phyloP scores from a whole-genome alignment of 2,113 vertebrate genomes.

The Cyprinodon tularosa region DNA sequence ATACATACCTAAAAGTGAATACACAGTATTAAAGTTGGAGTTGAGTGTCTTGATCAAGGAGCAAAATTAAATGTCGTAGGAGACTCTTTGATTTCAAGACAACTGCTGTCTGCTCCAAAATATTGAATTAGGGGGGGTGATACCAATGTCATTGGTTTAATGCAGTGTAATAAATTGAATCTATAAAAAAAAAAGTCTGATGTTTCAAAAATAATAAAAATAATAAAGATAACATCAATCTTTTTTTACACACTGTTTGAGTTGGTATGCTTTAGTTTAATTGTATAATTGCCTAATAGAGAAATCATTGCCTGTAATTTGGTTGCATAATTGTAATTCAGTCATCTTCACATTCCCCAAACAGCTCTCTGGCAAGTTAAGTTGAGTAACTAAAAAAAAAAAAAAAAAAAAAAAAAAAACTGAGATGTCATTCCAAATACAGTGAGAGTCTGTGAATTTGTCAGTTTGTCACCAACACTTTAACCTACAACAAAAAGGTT shows the following conservation, averaged over 20 bases:
- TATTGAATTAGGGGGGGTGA: not conserved
- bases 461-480: constrained; percentile 49
- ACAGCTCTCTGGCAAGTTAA: constrained; percentile 25
- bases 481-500: constrained; percentile 5
- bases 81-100: not conserved
- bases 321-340: constrained; percentile 17
- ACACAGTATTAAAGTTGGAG: not conserved
- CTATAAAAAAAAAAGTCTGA: no score
- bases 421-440: constrained; percentile 31
- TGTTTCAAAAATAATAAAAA: no score
- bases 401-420: constrained; percentile 23
- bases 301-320: no score
- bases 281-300: no score
- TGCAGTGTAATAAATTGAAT: not conserved
- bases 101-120: not conserved
- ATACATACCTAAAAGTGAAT: not conserved
- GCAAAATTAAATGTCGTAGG: not conserved
- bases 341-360: constrained; percentile 48
- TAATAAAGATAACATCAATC: no score
- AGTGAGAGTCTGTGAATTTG: constrained; percentile 41
- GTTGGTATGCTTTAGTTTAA: no score
- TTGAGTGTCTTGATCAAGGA: not conserved
- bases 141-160: not conserved
- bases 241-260: no score
- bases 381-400: constrained; percentile 26